Evolutionary conservation across 2,797 vertebrate genomes (phyloP), one percentile per base, ranked within the genome.

Genomic region (Babyrousa celebensis): DNA sequence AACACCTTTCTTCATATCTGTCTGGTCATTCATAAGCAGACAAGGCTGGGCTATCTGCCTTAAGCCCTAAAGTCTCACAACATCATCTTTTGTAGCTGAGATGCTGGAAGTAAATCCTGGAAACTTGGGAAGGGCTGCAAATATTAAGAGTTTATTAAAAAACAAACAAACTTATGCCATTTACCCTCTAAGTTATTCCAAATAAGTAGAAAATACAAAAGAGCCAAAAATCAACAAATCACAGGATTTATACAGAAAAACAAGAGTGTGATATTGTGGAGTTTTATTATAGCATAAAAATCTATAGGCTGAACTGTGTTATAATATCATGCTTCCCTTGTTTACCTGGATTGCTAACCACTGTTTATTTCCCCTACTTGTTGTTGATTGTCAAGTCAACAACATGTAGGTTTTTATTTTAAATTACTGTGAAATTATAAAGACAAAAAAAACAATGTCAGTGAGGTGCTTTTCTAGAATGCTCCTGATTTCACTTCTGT

Each of bases 401-500:
- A 80, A 1, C 27, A 79, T 72, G 25, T 12, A 67, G 12, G 48
- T 21, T 93, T 94, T 91, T 92, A 96, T 77, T 68, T 1, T 89
- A 40, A 95, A 93, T 96, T 65, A 72, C 52, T 36, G 29, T 54
- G 85, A 84, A 82, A 52, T 94, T 94, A 15, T 91, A n/a, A 89
- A 95, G 48, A 87, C 27, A 92, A 75, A 7, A 40, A 23, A 63
- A 85, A 48, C 43, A 79, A 91, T 93, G 89, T 52, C 63, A 96
- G 4, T 5, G 56, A 18, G 32, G 40, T 84, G 62, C 95, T 97
- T 95, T 77, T n/a, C 9, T 92, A 7, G 86, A 94, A 95, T 85
- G 11, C 86, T 25, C 94, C 71, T 52, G 29, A 32, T 82, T 97
- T 97, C 94, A 10, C 20, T 93, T 97, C 94, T 75, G 80, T 91